Percentiles rank a stretch among this genome's conserved stretches.
Conservation (phyloP, 1,140 invertebrate genomes). For the Drosophila pseudoananassae region DNA sequence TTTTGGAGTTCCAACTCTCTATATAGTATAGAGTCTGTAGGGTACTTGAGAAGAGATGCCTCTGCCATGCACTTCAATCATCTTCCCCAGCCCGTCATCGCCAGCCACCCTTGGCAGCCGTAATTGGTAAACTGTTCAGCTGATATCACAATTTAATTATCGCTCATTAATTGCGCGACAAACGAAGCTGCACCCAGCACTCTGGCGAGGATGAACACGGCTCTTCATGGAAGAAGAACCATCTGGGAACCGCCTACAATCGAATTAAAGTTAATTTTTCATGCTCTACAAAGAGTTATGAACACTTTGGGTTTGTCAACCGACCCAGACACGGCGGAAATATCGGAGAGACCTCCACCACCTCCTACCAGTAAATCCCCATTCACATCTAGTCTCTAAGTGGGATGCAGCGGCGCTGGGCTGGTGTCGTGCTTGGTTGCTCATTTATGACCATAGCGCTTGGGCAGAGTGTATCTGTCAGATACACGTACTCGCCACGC, state of each 20-base stretch:
- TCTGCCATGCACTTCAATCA: constrained; percentile 2
- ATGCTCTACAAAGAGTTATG: constrained; percentile 67
- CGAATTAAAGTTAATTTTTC: constrained; percentile 63
- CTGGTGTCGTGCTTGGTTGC: constrained; percentile 69
- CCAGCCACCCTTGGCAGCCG: constrained; percentile 27
- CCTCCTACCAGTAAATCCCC: constrained; percentile 6
- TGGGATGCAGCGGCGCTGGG: constrained; percentile 27
- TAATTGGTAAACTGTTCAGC: constrained; percentile 52
- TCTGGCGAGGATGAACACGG: not conserved
- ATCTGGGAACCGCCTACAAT: constrained; percentile 42
- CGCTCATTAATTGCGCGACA: constrained; percentile 46
- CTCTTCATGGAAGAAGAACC: not conserved
- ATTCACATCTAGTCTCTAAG: constrained; percentile 23
- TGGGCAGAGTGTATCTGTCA: constrained; percentile 56
- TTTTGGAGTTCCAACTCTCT: too few relatives aligned
- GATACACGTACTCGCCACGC: constrained; percentile 45
- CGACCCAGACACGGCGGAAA: constrained; percentile 9
- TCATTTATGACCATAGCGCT: constrained; percentile 78
- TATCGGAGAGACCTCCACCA: constrained; percentile 31
- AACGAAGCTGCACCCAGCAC: constrained; percentile 34
- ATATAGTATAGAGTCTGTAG: too few relatives aligned
- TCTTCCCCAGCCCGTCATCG: constrained; percentile 21
- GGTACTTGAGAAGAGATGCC: too few relatives aligned
- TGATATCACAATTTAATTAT: constrained; percentile 57
- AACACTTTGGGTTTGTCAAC: constrained; percentile 58